A percentile compares a stretch with the other conserved stretches of the same genome.
Evolutionary conservation across 2,888 invertebrate genomes (phyloP).

Genomic region (Sericinus montela): DNA sequence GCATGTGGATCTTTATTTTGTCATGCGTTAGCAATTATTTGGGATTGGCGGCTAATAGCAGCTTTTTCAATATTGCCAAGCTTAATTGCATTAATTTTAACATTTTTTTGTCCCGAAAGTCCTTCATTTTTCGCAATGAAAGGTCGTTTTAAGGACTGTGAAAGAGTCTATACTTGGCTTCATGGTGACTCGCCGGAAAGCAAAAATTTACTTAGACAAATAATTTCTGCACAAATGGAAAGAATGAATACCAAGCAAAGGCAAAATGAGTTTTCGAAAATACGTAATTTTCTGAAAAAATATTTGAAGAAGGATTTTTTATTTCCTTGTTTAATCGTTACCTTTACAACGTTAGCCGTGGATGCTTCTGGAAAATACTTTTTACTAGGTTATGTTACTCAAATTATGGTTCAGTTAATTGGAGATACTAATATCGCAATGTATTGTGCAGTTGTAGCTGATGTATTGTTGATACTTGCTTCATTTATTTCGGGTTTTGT

Average conservation of each 20-base stretch:
- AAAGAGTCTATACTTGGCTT: conserved; percentile 35
- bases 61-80: conserved; percentile 24
- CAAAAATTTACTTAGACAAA: too few relatives aligned
- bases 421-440: conserved; percentile 31
- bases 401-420: conserved; percentile 37
- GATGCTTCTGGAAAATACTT: too few relatives aligned
- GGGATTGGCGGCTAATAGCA: conserved; percentile 40
- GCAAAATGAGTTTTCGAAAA: conserved; percentile 18
- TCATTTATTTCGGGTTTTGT: too few relatives aligned
- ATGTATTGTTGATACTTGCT: too few relatives aligned
- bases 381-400: too few relatives aligned
- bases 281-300: too few relatives aligned
- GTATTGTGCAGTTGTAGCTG: conserved; percentile 36
- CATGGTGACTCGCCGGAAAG: too few relatives aligned
- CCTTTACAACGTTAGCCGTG: conserved; percentile 32
- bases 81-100: conserved; percentile 25
- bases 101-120: conserved; percentile 42
- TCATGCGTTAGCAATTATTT: conserved; percentile 28
- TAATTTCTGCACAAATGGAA: too few relatives aligned
- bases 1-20: too few relatives aligned
- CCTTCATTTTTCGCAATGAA: conserved; percentile 39
- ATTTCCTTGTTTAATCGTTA: conserved; percentile 32
- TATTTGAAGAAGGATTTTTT: conserved; percentile 35
- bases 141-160: conserved; percentile 37
- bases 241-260: conserved; percentile 9